Base-by-base conservation (phyloP, 2,113 vertebrate species). In the Sorex araneus region DNA sequence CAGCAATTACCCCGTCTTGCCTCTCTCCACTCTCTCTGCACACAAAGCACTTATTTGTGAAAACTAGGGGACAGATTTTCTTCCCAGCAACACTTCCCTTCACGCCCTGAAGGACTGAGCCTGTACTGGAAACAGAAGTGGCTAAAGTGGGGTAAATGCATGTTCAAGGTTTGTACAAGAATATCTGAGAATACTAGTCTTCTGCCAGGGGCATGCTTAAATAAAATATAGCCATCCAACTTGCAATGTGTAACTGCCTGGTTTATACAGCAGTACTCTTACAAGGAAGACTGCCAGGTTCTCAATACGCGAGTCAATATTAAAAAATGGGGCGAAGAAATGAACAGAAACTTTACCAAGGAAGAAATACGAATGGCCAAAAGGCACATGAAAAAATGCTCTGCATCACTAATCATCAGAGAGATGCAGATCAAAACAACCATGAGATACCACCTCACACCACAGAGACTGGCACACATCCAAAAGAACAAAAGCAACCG, bases 111-210 rank as follows among this genome's bases (percentile, higher is more conserved):
- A 92, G 64, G n/a, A 89, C 3, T 27, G 9, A 82, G 43, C n/a
- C 76, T 88, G 0, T 43, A 91, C 81, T 78, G 92, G 34, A 34
- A 75, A 94, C 9, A 84, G 54, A 16, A 28, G 36, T 2, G 43
- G 81, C 43, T 21, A 47, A 40, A 54, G 2, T 16, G 11, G 8
- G 66, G 15, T n/a, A 66, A 93, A 93, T 28, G n/a, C n/a, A 43
- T 9, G 0, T 0, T 54, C 76, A 25, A 34, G 79, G 28, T 43
- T 3, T 78, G 63, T 54, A 9, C 0, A 88, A 96, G 90, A 82
- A 63, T 70, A 90, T 16, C 57, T 70, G 79, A 34, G 47, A 89
- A 92, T 40, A 28, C 77, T 84, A 88, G 86, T 16, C 15, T 30
- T 27, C 73, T 47, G n/a, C 50, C 73, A 34, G 2, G 13, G 28